Evolutionary conservation across 2,797 vertebrate species (phyloP), one percentile per base, ranked within the genome.

Genomic region (Scolopax bukidnonensis): DNA sequence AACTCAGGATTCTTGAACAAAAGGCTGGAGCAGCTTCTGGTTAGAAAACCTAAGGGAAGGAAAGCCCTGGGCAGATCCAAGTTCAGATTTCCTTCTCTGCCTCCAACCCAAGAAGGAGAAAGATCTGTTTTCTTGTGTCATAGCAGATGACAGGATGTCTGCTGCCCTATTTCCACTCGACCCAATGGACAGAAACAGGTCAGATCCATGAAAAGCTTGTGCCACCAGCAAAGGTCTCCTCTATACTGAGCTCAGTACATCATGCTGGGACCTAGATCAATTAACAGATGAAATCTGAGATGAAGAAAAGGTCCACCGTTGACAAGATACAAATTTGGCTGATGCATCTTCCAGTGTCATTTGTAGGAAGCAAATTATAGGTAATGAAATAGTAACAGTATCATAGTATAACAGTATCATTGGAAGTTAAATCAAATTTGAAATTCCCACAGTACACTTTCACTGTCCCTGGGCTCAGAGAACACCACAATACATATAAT

Each of bases 191-290:
- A 50, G n/a, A 33, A 69, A 16, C 43, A 45, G 7, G 10, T 51
- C 24, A 57, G 74, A 77, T 57, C 23, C n/a, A 10, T 32, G 15
- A 67, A 70, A 81, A 74, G 3, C 40, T 64, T 54, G 15, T n/a
- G 43, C 25, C 38, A 41, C 47, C 21, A 61, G 19, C 11, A 82
- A 84, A 75, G 60, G 24, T 36, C 43, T 84, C 20, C 24, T 40
- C 65, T 6, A 2, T 67, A 23, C 19, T 54, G 40, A 2, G 7
- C 15, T 7, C 1, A 4, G 12, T 32, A 16, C 21, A 4, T 69
- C 6, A 5, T 28, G 20, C 56, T 86, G 67, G 54, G 47, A 88
- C 43, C 57, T 25, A 53, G 43, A 60, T 43, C 57, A 76, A 38
- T 30, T 48, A 71, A 27, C 24, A 64, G 41, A 30, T 64, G 41